Conservation (phyloP, 2,113 vertebrate species). For the Vanacampus margaritifer region DNA sequence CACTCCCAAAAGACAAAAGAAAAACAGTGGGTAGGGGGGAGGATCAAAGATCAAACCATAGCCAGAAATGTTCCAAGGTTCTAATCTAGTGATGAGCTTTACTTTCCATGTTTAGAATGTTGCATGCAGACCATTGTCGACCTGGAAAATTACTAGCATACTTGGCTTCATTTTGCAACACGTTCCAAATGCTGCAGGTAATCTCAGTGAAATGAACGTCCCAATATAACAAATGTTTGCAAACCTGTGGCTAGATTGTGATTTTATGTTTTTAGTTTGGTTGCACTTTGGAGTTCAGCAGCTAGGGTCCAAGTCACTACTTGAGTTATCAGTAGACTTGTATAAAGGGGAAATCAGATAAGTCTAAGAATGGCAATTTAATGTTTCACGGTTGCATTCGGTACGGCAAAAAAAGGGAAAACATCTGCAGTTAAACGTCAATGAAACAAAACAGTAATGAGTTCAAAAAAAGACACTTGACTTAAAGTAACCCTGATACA, state of each 20-base stretch:
- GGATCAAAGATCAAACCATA: conserved; percentile 28
- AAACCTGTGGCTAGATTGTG: not conserved
- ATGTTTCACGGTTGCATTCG: not conserved
- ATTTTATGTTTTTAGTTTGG: not conserved
- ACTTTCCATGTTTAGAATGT: conserved; percentile 40
- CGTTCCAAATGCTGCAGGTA: not conserved
- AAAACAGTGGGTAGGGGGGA: conserved; percentile 3
- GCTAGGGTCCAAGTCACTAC: conserved; percentile 9
- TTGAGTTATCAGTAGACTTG: not conserved
- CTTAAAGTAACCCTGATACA: conserved; percentile 23
- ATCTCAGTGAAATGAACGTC: not conserved
- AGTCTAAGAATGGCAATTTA: not conserved
- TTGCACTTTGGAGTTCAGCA: conserved; percentile 23
- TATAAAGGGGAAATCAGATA: not conserved
- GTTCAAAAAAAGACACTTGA: not conserved
- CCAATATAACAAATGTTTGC: not conserved
- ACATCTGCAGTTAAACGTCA: not conserved
- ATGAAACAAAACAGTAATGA: not conserved
- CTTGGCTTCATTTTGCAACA: not conserved
- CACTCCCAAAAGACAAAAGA: conserved; percentile 33
- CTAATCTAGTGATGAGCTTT: conserved; percentile 9
- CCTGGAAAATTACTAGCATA: conserved; percentile 6
- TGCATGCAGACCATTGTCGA: conserved; percentile 17
- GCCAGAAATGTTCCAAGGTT: conserved; percentile 20
- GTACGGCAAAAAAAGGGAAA: not conserved